These are phyloP conservation scores for Lophochroa leadbeateri DNA, from an alignment of 2,113 vertebrate species.

Conservation along the genomic window DNA sequence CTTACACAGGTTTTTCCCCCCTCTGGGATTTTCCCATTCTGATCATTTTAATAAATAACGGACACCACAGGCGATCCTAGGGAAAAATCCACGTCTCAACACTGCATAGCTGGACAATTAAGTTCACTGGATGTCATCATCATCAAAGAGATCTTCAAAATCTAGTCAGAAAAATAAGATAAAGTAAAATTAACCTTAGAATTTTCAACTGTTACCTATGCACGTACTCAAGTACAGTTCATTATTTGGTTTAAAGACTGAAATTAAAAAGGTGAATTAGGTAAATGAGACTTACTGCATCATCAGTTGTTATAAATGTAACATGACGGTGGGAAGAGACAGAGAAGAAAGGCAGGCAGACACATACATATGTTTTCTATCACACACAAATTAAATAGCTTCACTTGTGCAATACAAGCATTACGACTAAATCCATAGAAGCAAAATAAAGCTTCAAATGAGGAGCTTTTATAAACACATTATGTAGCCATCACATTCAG, in stretches of 20 bases:
- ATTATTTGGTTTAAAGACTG: not conserved
- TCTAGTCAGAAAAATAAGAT: conserved; percentile 72
- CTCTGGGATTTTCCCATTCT: not conserved
- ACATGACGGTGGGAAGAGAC: not conserved
- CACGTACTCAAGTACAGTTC: not conserved
- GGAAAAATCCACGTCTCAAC: conserved; percentile 20
- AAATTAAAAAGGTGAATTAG: not conserved
- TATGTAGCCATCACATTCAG: not conserved
- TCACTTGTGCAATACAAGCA: not conserved
- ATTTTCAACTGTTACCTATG: not conserved
- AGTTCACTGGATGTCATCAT: conserved; percentile 87
- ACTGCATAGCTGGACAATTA: not conserved
- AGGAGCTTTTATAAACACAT: fast-evolving
- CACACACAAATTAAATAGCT: not conserved
- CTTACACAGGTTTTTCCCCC: fast-evolving
- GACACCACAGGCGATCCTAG: not conserved
- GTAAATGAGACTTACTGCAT: not conserved
- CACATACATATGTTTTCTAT: fast-evolving
- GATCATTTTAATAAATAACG: conserved; percentile 19
- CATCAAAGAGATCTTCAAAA: conserved; percentile 91
- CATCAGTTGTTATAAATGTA: not conserved
- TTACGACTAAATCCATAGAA: not conserved
- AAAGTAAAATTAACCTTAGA: not conserved
- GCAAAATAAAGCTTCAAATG: not conserved
- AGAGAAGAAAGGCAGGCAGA: not conserved